Base-by-base conservation (phyloP, 2,888 invertebrate genomes). In the Dione juno region DNA sequence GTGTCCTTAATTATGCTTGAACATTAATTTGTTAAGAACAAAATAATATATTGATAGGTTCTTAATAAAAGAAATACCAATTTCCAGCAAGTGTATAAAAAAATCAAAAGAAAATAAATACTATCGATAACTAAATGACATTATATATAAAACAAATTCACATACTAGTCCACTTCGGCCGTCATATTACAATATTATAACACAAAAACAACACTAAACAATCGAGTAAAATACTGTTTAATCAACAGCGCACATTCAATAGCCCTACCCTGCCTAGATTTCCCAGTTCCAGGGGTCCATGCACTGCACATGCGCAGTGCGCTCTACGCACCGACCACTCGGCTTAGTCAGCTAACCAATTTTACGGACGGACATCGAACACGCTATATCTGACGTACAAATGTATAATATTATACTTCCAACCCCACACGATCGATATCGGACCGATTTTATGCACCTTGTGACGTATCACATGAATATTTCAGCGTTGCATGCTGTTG, bases 251-350 rank as follows among this genome's bases (percentile, higher is more conserved):
- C 45, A 61, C 35, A 45, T 61, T n/a, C 45, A 45, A 28, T 16
- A 61, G 35, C 61, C 28, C 45, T 35, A 41, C 59, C 59, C 59
- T 21, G 28, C 45, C 61, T 61, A 45, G 61, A 61, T 28, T 61
- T 45, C 43, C 61, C 61, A 61, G 45, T 45, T 35, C 61, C 61
- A 16, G 61, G 61, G 61, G 61, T 45, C 35, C 45, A 35, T 45
- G 28, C 45, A 35, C 7, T 45, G 61, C 28, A 45, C 61, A 61
- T 61, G 61, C 61, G 61, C 61, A 61, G 28, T 16, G 57, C 14
- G 61, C n/a, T n/a, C 40, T 5, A 13, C 61, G 21, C 28, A 28
- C 43, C 45, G 16, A n/a, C 28, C 45, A 28, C 21, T 10, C 28
- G 13, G 16, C 8, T 40, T 13, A 43, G 5, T 21, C n/a, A n/a